A percentile compares a stretch with the other conserved stretches of the same genome.
phyloP scores from a whole-genome alignment of 2,797 vertebrate species.

The Anabas testudineus region DNA sequence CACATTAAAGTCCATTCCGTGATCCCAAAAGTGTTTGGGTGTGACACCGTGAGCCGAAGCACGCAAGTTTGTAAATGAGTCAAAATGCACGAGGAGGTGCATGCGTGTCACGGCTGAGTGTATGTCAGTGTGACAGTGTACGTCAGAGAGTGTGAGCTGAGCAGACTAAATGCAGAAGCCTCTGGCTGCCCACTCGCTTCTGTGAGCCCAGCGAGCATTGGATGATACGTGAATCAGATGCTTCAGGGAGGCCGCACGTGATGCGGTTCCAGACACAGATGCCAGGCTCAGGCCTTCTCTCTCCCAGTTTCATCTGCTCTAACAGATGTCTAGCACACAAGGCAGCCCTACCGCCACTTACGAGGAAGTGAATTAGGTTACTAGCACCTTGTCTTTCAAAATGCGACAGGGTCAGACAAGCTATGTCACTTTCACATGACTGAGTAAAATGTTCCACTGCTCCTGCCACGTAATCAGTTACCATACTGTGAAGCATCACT shows the following conservation, averaged over 20 bases:
- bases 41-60: constrained; percentile 16
- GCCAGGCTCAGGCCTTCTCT: constrained; percentile 14
- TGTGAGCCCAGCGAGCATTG: constrained; percentile 5
- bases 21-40: constrained; percentile 33
- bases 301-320: constrained; percentile 23
- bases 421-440: constrained; percentile 26
- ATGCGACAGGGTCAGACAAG: constrained; percentile 21
- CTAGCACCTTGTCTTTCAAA: constrained; percentile 38
- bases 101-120: background rate
- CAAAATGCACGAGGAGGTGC: constrained; percentile 5
- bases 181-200: constrained; percentile 17
- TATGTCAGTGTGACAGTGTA: constrained; percentile 10
- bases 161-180: constrained; percentile 32
- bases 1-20: constrained; percentile 49
- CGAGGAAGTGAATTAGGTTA: constrained; percentile 39
- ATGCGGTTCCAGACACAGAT: constrained; percentile 32
- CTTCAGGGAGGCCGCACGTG: constrained; percentile 27
- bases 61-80: constrained; percentile 12
- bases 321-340: constrained; percentile 47
- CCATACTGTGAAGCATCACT: constrained; percentile 16
- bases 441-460: background rate
- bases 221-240: constrained; percentile 20
- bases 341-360: constrained; percentile 1
- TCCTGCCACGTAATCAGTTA: background rate
- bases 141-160: constrained; percentile 23